phyloP scores from a whole-genome alignment of 2,888 invertebrate genomes.

The Rhabditoides inermis region DNA sequence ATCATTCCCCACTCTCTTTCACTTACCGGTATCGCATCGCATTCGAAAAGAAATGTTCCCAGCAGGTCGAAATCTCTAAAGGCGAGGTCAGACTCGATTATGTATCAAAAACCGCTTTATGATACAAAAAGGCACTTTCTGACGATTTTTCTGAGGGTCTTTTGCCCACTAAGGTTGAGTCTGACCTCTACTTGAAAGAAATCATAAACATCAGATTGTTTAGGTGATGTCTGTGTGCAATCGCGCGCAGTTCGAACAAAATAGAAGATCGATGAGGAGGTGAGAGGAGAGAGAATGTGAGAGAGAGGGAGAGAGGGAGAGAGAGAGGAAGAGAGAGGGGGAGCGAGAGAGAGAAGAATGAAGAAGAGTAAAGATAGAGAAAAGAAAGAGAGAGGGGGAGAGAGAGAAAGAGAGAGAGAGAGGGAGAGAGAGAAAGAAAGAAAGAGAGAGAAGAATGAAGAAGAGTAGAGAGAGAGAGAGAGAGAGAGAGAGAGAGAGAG shows the following conservation, averaged over 20 bases:
- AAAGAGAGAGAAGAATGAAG: neutral
- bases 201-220: slow-evolving; percentile 1
- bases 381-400: neutral
- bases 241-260: slow-evolving; percentile 39
- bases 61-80: too few species aligned
- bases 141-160: too few species aligned
- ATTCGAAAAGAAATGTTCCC: too few species aligned
- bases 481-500: neutral
- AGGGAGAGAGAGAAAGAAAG: neutral
- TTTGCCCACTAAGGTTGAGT: too few species aligned
- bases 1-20: too few species aligned
- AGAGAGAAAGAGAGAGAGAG: neutral
- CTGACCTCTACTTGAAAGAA: too few species aligned
- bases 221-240: slow-evolving; percentile 49
- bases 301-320: neutral
- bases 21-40: too few species aligned
- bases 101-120: too few species aligned
- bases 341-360: neutral
- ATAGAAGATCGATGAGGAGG: slow-evolving; percentile 14
- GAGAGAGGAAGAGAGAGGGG: neutral
- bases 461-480: neutral
- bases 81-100: too few species aligned
- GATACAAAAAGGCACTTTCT: too few species aligned
- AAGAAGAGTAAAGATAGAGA: neutral
- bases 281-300: slow-evolving; percentile 1